These are phyloP conservation scores for Callochromis pleurospilus DNA, from an alignment of 2,113 vertebrate genomes.

Conservation along the genomic window DNA sequence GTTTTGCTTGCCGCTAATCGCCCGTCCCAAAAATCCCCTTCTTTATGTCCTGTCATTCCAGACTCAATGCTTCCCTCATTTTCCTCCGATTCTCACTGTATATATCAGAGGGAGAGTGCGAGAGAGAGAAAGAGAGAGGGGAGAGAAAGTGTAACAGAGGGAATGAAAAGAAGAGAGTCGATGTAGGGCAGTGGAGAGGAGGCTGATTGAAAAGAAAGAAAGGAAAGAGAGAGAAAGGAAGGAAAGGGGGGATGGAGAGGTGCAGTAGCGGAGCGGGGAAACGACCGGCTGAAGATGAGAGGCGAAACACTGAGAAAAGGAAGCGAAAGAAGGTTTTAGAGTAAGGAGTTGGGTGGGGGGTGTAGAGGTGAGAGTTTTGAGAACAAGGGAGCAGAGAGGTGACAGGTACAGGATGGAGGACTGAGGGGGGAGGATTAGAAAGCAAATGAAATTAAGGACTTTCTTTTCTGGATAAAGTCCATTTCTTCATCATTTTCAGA, in stretches of 20 bases:
- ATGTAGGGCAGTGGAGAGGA: conserved; percentile 59
- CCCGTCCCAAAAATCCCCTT: conserved; percentile 33
- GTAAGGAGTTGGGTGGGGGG: not conserved
- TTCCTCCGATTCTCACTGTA: conserved; percentile 9
- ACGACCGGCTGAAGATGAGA: conserved; percentile 10
- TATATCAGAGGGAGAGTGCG: not conserved
- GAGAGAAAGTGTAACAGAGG: not conserved
- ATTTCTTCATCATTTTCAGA: not conserved
- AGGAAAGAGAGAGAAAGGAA: not conserved
- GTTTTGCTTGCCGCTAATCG: conserved; percentile 46
- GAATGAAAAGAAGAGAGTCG: conserved; percentile 32
- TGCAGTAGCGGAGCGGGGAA: not conserved
- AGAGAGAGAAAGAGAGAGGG: not conserved
- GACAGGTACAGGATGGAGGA: not conserved
- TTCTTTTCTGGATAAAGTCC: not conserved
- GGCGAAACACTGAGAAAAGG: not conserved
- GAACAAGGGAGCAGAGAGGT: not conserved
- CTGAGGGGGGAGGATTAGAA: not conserved
- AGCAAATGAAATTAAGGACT: not conserved
- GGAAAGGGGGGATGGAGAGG: conserved; percentile 1
- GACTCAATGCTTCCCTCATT: conserved; percentile 30
- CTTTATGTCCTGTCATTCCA: conserved; percentile 41
- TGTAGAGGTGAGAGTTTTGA: not conserved
- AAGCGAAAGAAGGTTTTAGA: not conserved
- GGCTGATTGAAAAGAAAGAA: conserved; percentile 4